Conservation (phyloP, 2,113 vertebrate species). For the Sphaerodactylus townsendi region DNA sequence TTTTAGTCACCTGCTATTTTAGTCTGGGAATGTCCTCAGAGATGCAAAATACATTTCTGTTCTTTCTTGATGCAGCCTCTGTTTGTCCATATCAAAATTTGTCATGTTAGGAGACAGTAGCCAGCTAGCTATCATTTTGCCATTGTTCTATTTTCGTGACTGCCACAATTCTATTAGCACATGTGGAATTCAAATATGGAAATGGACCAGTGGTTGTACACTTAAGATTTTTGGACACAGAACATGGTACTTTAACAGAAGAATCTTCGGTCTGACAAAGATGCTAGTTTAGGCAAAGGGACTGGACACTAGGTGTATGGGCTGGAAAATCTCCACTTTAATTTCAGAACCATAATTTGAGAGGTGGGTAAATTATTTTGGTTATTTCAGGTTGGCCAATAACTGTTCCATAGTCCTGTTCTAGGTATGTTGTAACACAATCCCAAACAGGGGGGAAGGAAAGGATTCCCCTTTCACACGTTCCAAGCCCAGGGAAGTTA, state of each 20-base stretch:
- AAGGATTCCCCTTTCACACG: no score
- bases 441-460: no score
- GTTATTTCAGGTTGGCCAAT: no score
- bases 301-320: no score
- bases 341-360: no score
- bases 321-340: no score
- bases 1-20: neutral
- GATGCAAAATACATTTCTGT: neutral
- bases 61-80: neutral
- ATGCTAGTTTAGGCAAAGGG: neutral
- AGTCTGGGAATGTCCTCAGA: neutral
- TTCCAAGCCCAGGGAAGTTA: no score
- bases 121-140: neutral
- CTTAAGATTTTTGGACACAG: neutral
- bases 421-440: no score
- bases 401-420: no score
- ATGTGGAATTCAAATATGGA: neutral
- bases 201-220: neutral
- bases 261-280: neutral
- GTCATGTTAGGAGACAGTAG: neutral
- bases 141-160: slow-evolving; percentile 12
- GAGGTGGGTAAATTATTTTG: no score
- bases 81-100: neutral
- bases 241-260: neutral
- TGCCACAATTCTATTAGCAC: neutral